Evolutionary conservation across 2,113 vertebrate genomes (phyloP), one percentile per base, ranked within the genome.

Genomic region (Ramphastos sulfuratus): DNA sequence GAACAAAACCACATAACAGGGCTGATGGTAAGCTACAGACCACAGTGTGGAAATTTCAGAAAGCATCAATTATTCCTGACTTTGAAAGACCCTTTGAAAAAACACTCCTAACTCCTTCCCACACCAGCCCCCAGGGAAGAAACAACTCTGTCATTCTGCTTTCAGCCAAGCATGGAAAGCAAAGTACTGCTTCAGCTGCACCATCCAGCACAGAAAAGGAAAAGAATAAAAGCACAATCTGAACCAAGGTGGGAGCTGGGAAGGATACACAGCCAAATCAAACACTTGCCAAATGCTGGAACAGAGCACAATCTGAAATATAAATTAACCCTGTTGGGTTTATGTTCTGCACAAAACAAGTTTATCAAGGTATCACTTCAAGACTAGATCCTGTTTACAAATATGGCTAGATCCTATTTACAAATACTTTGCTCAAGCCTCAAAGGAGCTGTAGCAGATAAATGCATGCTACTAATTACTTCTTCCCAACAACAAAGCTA

Each of bases 231-330:
- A 92, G 58, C 76, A 91, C 48, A 89, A 59, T 87, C 72, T 91
- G 85, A 85, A 91, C 16, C 16, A 88, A 63, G n/a, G 77, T 91
- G 85, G 80, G 72, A 94, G 80, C 50, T 0, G 21, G 15, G 70
- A 81, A n/a, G 35, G 42, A 83, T 76, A 71, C 59, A 66, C 31
- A 66, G 95, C 95, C 93, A 96, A 96, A 95, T 78, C 82, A 96
- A 96, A 96, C 92, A 94, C 30, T 92, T 94, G 46, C 23, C 74
- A 90, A 92, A 82, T 66, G 59, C 70, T 90, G 87, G 76, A 95
- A 88, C 63, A 93, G 82, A 94, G 87, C 28, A 52, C 44, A 61
- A 25, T 61, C 74, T 76, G 74, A 90, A 84, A 84, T 61, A 93
- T 76, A 95, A 94, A 84, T 61, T 73, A 90, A 94, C 35, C 93